These are phyloP conservation scores for Spisula solida DNA, from an alignment of 2,888 invertebrate species.

Conservation along the genomic window DNA sequence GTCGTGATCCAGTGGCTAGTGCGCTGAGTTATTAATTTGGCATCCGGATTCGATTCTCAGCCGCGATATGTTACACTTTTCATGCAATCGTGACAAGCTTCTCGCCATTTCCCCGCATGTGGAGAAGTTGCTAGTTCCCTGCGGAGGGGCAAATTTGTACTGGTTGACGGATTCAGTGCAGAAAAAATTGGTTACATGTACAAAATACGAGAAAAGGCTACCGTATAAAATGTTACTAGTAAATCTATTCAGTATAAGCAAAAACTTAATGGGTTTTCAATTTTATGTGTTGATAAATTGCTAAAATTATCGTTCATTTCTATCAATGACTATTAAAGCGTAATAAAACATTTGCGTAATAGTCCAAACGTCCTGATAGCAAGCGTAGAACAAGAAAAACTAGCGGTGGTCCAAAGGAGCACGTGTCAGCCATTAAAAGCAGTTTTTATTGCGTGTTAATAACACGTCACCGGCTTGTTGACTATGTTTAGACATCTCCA, in stretches of 20 bases:
- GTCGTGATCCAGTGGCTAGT: no score
- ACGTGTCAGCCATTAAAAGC: conserved; percentile 42
- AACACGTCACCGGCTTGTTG: conserved; percentile 36
- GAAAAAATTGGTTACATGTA: no score
- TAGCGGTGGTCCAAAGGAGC: conserved; percentile 26
- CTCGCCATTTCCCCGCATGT: no score
- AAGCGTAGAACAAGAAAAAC: conserved; percentile 7
- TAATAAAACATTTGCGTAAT: background rate
- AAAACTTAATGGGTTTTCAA: background rate
- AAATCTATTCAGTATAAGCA: background rate
- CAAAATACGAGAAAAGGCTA: no score
- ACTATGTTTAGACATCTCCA: conserved; percentile 19
- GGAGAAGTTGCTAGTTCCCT: no score
- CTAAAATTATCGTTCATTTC: background rate
- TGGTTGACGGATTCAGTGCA: no score
- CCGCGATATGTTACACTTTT: no score
- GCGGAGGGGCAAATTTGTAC: no score
- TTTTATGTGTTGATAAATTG: background rate
- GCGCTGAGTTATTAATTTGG: no score
- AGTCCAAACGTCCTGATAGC: background rate
- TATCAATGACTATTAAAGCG: background rate
- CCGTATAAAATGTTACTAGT: no score
- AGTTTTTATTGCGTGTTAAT: conserved; percentile 40
- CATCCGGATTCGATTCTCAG: no score
- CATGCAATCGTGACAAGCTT: no score